These are phyloP conservation scores for Caretta caretta DNA, from an alignment of 2,113 vertebrate species.

Conservation along the genomic window DNA sequence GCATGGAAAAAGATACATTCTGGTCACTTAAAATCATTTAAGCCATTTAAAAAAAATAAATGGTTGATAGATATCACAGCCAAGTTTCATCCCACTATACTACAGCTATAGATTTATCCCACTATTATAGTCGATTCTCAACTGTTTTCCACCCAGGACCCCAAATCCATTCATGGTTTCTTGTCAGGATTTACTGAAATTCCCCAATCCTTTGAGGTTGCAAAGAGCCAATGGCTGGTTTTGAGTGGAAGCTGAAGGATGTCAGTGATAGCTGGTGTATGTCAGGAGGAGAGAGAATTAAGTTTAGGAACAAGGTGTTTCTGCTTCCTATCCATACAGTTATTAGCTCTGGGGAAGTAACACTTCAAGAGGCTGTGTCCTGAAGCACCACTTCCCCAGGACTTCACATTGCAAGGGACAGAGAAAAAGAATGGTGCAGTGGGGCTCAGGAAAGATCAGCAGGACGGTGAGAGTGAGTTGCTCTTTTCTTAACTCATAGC, in stretches of 20 bases:
- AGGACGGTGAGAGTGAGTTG: neutral
- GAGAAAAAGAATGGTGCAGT: neutral
- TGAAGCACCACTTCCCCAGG: neutral
- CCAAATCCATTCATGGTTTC: neutral
- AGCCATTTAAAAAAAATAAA: neutral
- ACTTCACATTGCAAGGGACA: neutral
- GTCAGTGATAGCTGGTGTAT: constrained; percentile 37
- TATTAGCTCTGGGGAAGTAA: constrained; percentile 28
- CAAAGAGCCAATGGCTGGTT: neutral
- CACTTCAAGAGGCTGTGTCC: neutral
- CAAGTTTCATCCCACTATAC: neutral
- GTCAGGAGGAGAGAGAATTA: constrained; percentile 46
- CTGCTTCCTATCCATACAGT: constrained; percentile 56
- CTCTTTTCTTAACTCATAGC: neutral
- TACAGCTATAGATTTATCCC: neutral
- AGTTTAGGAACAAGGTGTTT: constrained; percentile 42
- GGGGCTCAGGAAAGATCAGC: neutral
- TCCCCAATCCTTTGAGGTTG: neutral
- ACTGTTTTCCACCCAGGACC: neutral
- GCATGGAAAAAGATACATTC: neutral
- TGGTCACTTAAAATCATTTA: neutral
- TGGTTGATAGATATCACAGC: neutral
- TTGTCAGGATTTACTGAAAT: neutral
- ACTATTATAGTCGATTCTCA: neutral
- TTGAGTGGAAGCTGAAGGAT: constrained; percentile 15